A percentile compares a stretch with the other conserved stretches of the same genome.
These are phyloP conservation scores for Acanthosepion pharaonis DNA, from an alignment of 2,888 invertebrate species.

Conservation along the genomic window DNA sequence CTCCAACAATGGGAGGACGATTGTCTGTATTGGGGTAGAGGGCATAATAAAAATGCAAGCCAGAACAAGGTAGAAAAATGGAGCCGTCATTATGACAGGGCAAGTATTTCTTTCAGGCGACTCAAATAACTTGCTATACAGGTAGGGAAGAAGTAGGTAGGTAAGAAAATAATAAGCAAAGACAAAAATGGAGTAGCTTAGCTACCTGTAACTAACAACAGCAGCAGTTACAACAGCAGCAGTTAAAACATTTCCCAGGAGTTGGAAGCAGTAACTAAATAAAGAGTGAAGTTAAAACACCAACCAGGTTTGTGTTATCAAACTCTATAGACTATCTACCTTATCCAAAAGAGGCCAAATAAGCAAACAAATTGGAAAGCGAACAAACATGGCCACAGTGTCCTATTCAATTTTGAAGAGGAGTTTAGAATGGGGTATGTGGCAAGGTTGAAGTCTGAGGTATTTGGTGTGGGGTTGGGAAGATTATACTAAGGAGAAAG, in stretches of 20 bases:
- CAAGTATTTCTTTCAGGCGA: background rate
- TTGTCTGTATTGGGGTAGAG: no score
- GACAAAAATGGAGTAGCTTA: background rate
- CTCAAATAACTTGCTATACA: constrained; percentile 37
- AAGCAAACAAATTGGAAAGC: background rate
- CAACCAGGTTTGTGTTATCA: background rate
- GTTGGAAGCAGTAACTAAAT: background rate
- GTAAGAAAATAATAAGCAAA: background rate
- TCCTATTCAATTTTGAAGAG: background rate
- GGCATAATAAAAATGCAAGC: background rate
- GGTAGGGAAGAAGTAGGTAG: background rate
- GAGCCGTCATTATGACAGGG: background rate
- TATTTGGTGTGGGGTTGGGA: no score
- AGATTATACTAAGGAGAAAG: no score
- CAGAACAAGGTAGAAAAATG: background rate
- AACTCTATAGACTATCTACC: background rate
- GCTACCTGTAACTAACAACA: background rate
- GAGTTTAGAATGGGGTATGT: no score
- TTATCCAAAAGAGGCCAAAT: background rate
- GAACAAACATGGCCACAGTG: background rate
- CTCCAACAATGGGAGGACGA: no score
- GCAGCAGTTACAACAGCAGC: background rate
- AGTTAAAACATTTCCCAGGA: background rate
- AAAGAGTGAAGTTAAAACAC: background rate
- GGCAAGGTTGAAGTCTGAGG: no score